Conservation (phyloP, 2,797 vertebrate genomes). For the Rhyacichthys aspro region DNA sequence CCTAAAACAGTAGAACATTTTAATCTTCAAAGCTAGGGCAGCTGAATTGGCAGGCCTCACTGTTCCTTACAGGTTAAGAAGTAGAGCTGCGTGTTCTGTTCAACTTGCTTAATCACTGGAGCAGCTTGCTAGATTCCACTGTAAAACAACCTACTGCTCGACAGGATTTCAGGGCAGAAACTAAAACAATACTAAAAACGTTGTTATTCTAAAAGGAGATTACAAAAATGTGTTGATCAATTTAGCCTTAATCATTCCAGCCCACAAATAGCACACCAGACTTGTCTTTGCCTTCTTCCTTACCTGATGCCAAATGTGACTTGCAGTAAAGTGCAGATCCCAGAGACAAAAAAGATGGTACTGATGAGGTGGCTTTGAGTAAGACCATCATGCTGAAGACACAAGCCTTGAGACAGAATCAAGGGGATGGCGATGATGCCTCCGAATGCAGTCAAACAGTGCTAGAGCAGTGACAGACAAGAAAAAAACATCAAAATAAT, state of each 20-base stretch:
- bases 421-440: conserved; percentile 91
- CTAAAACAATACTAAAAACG: not conserved
- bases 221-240: too few species aligned
- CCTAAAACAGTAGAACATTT: conserved; percentile 9
- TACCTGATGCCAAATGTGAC: conserved; percentile 94
- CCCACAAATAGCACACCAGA: too few species aligned
- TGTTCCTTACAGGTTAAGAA: conserved; percentile 28
- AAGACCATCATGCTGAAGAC: conserved; percentile 90
- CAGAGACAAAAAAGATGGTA: conserved; percentile 96
- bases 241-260: too few species aligned
- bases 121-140: conserved; percentile 25
- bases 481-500: not conserved
- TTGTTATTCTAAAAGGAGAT: too few species aligned
- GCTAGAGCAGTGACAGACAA: conserved; percentile 74
- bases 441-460: conserved; percentile 94
- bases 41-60: not conserved
- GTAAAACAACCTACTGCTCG: conserved; percentile 18
- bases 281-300: conserved; percentile 9
- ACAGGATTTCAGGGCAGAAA: not conserved
- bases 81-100: conserved; percentile 24
- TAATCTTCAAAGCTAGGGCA: conserved; percentile 16
- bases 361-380: conserved; percentile 95
- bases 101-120: conserved; percentile 32
- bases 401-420: conserved; percentile 90
- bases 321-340: conserved; percentile 93